Percentiles rank a stretch among this genome's conserved stretches.
These are phyloP conservation scores for Chloropsis cyanopogon DNA, from an alignment of 2,113 vertebrate species.

Conservation along the genomic window DNA sequence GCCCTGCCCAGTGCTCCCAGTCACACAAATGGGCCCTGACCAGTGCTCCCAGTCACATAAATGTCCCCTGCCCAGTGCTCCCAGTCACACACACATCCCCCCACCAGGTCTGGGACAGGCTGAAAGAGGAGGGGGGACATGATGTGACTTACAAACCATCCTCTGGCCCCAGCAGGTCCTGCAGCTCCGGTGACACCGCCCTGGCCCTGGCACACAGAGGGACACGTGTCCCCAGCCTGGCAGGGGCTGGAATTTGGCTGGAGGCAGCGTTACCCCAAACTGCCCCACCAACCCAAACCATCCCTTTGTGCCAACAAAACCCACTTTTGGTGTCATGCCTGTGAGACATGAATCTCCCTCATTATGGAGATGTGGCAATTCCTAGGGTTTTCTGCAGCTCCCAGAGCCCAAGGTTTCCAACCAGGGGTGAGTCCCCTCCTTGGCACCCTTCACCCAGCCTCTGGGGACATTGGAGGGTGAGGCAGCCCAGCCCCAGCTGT, in stretches of 20 bases:
- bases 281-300: background rate
- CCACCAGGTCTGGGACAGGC: fast-evolving
- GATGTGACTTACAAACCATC: constrained; percentile 69
- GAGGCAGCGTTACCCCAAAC: background rate
- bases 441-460: background rate
- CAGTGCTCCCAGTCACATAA: background rate
- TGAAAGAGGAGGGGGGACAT: fast-evolving
- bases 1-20: background rate
- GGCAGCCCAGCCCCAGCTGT: background rate
- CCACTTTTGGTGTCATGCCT: fast-evolving
- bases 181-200: constrained; percentile 72
- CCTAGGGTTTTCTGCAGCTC: background rate
- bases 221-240: fast-evolving
- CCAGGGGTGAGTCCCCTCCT: fast-evolving
- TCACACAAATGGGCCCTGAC: background rate
- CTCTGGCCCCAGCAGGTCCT: constrained; percentile 73
- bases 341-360: fast-evolving
- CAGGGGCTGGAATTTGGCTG: background rate
- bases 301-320: background rate
- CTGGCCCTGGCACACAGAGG: constrained; percentile 74
- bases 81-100: background rate
- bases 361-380: background rate
- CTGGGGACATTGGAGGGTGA: background rate
- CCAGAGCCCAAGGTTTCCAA: background rate
- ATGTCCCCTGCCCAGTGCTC: background rate